Percentiles rank a stretch among this genome's conserved stretches.
Evolutionary conservation across 92 coral and sea anemone genomes (phyloP).

Genomic region (Chrysogorgia sp.): DNA sequence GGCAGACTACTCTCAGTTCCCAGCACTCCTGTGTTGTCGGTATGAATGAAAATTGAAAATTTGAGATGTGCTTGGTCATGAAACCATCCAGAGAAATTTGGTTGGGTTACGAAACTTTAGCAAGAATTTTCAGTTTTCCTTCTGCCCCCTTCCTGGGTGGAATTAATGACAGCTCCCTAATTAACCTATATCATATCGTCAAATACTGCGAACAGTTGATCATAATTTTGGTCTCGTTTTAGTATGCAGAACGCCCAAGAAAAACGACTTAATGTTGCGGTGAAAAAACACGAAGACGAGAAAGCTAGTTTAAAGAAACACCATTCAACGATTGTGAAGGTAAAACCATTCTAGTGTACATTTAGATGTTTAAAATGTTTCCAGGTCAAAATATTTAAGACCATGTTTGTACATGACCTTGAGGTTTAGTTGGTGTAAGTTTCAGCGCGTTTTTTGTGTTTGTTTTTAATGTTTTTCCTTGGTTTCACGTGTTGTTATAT

Average conservation of each 20-base stretch:
- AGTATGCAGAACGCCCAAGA: conserved; percentile 72
- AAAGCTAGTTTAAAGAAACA: conserved; percentile 83
- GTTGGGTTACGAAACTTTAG: too few species aligned
- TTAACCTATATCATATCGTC: too few species aligned
- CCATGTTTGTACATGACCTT: not conserved
- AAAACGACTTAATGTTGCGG: conserved; percentile 66
- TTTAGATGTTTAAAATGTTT: not conserved
- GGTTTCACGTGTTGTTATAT: not conserved
- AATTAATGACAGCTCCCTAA: too few species aligned
- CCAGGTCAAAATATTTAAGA: not conserved
- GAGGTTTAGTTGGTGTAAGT: not conserved
- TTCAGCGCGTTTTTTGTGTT: not conserved
- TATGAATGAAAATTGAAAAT: too few species aligned
- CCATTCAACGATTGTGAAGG: conserved; percentile 78
- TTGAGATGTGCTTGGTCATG: too few species aligned
- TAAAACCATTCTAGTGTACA: conserved; percentile 39
- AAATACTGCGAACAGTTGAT: not conserved
- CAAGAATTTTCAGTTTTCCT: too few species aligned
- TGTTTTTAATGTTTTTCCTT: not conserved
- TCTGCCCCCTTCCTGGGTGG: too few species aligned
- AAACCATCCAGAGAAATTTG: too few species aligned
- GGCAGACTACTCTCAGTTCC: too few species aligned
- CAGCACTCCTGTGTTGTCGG: too few species aligned
- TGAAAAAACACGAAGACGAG: conserved; percentile 76
- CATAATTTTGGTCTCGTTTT: too few species aligned